Conservation (phyloP, 1,140 invertebrate species). For the Anoplolepis gracilipes region DNA sequence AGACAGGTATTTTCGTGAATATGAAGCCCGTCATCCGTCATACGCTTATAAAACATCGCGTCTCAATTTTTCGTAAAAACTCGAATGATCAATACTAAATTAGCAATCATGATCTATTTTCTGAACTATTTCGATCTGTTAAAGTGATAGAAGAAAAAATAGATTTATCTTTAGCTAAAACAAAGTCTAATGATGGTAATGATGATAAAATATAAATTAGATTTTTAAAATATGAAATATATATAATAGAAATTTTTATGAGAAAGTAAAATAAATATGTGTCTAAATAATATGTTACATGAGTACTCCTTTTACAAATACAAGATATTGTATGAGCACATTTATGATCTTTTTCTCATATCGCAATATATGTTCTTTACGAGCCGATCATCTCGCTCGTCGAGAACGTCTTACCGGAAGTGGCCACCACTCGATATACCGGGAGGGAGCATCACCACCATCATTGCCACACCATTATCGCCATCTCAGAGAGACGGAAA, state of each 20-base stretch:
- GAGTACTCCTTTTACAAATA: background rate
- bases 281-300: background rate
- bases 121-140: background rate
- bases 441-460: conserved; percentile 69
- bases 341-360: no score
- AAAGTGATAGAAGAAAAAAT: background rate
- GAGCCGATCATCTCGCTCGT: conserved; percentile 1
- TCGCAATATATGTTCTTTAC: background rate
- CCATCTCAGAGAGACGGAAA: conserved; percentile 48
- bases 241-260: background rate
- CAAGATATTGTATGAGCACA: background rate
- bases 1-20: conserved; percentile 33
- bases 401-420: conserved; percentile 76
- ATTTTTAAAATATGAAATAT: background rate
- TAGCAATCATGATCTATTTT: conserved; percentile 23
- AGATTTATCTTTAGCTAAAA: background rate
- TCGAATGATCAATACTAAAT: background rate
- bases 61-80: conserved; percentile 5
- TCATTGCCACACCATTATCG: conserved; percentile 58
- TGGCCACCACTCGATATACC: conserved; percentile 79
- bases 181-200: background rate
- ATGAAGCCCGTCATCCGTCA: conserved; percentile 6
- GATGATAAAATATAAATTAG: background rate
- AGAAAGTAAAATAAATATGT: background rate
- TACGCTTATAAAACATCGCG: conserved; percentile 27